Evolutionary conservation across 2,797 vertebrate genomes (phyloP), one percentile per base, ranked within the genome.

Genomic region (Notoglanidium macrostoma): DNA sequence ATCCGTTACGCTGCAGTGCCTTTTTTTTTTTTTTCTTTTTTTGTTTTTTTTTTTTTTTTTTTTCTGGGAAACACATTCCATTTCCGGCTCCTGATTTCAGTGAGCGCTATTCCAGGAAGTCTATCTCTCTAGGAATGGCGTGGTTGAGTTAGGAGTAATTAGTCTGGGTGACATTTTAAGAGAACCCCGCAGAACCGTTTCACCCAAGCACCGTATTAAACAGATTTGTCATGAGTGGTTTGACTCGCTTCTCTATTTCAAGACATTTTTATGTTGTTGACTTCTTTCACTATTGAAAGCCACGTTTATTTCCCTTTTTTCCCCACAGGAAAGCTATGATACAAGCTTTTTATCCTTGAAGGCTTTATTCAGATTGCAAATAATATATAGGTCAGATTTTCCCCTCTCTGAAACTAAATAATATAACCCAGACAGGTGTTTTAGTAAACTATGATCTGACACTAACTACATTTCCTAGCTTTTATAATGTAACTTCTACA

Each of bases 211-310:
- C 19, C 1, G 12, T 7, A 29, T 68, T 35, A 23, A 83, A 68
- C 46, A 35, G 63, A 51, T 3, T 54, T 83, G 35, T 68, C 23
- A 46, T 35, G 29, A 19, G 63, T 83, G 81, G 81, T 83, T 83
- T 54, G 46, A 83, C 46, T 54, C 17, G 49, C 81, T 83, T 83
- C 81, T 83, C 81, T 83, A 68, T 83, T 83, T 83, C 68, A 32
- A 83, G 63, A 14, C 63, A 2, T 63, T 29, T 67, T 83, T 67
- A 65, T 67, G 44, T 32, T 68, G 29, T 51, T 83, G 59, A 65
- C 15, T 32, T 68, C 17, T 32, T 51, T 83, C 46, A 83, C 61
- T 67, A 35, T 67, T 68, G n/a, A 32, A 54, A 51, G 10, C 17
- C 63, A 70, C 21, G 29, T 83, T 67, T 83, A 83, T 67, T 67